Evolutionary conservation across 2,113 vertebrate genomes (phyloP), one percentile per base, ranked within the genome.

Genomic region (Pituophis catenifer): DNA sequence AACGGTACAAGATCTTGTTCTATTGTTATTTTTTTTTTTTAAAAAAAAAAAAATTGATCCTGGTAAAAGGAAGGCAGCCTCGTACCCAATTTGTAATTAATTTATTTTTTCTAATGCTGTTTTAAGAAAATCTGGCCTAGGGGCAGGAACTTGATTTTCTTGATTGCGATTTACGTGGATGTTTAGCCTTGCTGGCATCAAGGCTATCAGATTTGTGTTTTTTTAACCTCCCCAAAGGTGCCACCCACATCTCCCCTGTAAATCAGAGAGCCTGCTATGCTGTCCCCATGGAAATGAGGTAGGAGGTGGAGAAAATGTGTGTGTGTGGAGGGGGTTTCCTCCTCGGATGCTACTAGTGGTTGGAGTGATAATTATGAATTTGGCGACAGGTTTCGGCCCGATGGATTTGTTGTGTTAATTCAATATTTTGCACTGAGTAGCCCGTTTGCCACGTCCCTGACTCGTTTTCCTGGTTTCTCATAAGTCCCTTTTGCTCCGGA

Each of bases 251-350:
- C 4, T 12, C 9, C 2, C 21, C 38, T 4, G 12, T 38, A 24
- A 86, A 38, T 8, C 23, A 33, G 38, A 59, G 58, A n/a, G 9
- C 89, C 59, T 8, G 29, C 55, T 94, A 89, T 10, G 89, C 62
- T 1, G 89, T 94, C 75, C 95, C 93, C 6, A 10, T 93, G 70
- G 95, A 96, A 89, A 95, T 95, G 95, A 96, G 95, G 93, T 95
- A 26, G 4, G 1, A 15, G 7, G 6, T 8, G 70, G 70, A 38
- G n/a, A 81, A 75, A 75, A 75, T 17, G 5, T n/a, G 29, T 7
- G 5, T 7, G 48, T 50, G 48, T 0, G 48, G 48, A 0, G 48
- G 48, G 6, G 48, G 6, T 50, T 50, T 50, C 23, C 58, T 26
- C 58, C 24, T 62, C 24, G 3, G 59, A 58, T 9, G 24, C 24